Evolutionary conservation across 2,113 vertebrate species (phyloP).

Genomic region (Meles meles): DNA sequence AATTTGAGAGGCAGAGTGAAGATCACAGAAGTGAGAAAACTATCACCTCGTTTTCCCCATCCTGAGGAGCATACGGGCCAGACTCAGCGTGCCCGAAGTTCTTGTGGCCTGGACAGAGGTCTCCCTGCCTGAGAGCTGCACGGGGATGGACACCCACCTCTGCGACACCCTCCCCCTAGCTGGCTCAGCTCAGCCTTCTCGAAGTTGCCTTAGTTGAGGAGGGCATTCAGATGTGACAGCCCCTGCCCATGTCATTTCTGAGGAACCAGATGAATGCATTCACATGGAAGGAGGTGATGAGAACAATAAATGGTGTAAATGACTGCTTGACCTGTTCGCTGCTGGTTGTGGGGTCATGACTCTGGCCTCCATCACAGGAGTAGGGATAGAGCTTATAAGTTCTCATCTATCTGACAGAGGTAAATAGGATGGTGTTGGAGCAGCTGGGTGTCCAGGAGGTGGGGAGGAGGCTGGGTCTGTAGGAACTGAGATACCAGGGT

Average conservation of each 20-base stretch:
- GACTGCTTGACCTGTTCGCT: neutral
- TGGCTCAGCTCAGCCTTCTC: neutral
- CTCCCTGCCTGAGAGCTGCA: neutral
- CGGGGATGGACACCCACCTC: neutral
- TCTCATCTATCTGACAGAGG: neutral
- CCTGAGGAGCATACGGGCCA: conserved; percentile 58
- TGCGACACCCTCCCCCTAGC: neutral
- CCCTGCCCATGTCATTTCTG: neutral
- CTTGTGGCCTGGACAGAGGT: neutral
- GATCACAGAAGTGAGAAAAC: conserved; percentile 67
- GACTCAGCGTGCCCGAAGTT: neutral
- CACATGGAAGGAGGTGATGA: neutral
- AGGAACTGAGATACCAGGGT: neutral
- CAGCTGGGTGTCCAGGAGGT: neutral
- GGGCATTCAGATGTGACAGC: neutral
- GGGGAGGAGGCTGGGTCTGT: neutral
- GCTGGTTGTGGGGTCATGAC: neutral
- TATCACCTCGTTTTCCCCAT: conserved; percentile 67
- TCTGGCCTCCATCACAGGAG: neutral
- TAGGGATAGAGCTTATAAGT: neutral
- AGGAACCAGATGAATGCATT: neutral
- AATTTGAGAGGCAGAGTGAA: conserved; percentile 57
- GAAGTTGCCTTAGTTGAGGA: neutral
- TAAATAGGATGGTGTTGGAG: neutral
- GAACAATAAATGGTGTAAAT: neutral